Conservation (phyloP, 2,113 vertebrate genomes). For the Pseudorhombus dupliciocellatus region DNA sequence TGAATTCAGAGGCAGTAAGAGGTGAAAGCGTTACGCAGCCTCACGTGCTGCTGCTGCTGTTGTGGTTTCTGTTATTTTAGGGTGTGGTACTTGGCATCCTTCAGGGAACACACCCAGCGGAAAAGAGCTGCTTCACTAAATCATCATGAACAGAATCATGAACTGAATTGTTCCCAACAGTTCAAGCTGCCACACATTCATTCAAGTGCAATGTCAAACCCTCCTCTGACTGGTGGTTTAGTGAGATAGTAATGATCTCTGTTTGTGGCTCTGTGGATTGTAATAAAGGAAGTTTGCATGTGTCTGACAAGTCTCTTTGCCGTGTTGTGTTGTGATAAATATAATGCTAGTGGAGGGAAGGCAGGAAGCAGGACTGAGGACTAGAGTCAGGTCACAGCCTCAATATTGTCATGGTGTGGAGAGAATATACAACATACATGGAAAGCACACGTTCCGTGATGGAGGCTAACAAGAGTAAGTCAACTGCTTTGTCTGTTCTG, state of each 20-base stretch:
- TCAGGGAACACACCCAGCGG: slow-evolving; percentile 49
- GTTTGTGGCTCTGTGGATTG: neutral
- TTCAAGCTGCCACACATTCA: neutral
- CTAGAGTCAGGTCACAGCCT: slow-evolving; percentile 17
- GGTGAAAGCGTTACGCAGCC: neutral
- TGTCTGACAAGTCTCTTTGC: slow-evolving; percentile 55
- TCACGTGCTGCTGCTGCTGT: slow-evolving; percentile 3
- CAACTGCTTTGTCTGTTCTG: neutral
- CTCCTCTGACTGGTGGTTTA: neutral
- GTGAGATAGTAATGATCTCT: slow-evolving; percentile 1
- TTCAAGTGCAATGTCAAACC: neutral
- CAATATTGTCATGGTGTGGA: neutral
- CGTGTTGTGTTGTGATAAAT: neutral
- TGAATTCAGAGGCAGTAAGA: neutral
- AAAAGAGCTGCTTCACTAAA: slow-evolving; percentile 28
- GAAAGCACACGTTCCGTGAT: slow-evolving; percentile 10
- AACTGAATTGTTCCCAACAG: slow-evolving; percentile 24
- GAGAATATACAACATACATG: neutral
- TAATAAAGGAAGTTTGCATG: slow-evolving; percentile 68
- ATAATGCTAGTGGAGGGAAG: neutral
- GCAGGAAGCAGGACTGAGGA: slow-evolving; percentile 2
- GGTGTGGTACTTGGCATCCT: slow-evolving; percentile 35
- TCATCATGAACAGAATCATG: too few species aligned
- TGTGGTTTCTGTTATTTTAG: slow-evolving; percentile 30
- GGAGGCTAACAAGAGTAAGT: slow-evolving; percentile 63